Percentiles rank a stretch among this genome's conserved stretches.
Evolutionary conservation across 1,140 invertebrate genomes (phyloP).

Genomic region (Drosophila orosa): DNA sequence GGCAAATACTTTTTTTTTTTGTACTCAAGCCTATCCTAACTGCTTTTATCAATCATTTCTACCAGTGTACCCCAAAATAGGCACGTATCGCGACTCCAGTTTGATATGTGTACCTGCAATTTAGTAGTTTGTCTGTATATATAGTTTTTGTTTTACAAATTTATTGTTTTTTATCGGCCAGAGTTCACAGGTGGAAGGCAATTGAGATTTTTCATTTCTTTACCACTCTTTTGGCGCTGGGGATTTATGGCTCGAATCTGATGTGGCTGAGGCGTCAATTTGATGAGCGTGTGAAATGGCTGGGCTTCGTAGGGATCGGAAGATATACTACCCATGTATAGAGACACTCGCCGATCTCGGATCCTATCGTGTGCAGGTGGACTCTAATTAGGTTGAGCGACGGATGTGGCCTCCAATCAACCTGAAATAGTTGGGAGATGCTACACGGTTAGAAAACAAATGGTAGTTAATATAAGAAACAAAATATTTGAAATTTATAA

Average conservation of each 20-base stretch:
- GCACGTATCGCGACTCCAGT: conserved; percentile 12
- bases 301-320: conserved; percentile 15
- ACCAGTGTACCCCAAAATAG: conserved; percentile 32
- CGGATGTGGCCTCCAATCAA: conserved; percentile 32
- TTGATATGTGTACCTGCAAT: conserved; percentile 57
- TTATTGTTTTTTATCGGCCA: conserved; percentile 77
- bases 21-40: rapidly evolving
- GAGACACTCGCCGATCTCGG: conserved; percentile 1
- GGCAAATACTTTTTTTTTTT: background rate
- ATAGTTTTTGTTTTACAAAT: conserved; percentile 47
- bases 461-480: too few species aligned
- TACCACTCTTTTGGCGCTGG: conserved; percentile 53
- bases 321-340: conserved; percentile 7
- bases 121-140: conserved; percentile 47
- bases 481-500: too few species aligned
- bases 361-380: conserved; percentile 30
- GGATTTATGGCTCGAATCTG: conserved; percentile 49
- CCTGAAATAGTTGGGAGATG: conserved; percentile 6
- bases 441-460: background rate
- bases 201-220: conserved; percentile 57
- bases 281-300: conserved; percentile 68
- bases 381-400: conserved; percentile 39
- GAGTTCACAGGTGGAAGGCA: conserved; percentile 61
- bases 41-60: background rate
- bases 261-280: conserved; percentile 46